A percentile compares a stretch with the other conserved stretches of the same genome.
phyloP scores from a whole-genome alignment of 1,140 invertebrate genomes.

The Drosophila truncata region DNA sequence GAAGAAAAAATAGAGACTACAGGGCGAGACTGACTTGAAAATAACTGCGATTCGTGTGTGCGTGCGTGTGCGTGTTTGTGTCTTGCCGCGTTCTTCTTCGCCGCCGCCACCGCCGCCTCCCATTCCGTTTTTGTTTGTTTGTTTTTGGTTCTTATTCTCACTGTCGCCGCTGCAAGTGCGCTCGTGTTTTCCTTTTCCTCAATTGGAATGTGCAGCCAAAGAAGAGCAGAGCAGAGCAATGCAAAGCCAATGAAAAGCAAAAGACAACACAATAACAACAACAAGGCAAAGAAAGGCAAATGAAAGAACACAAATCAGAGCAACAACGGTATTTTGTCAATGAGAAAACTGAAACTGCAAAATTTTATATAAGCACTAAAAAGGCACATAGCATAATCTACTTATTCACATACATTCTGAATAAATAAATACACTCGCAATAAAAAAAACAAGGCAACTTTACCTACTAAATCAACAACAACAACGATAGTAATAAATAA shows the following conservation, averaged over 20 bases:
- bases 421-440: neutral
- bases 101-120: neutral
- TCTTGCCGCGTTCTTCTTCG: neutral
- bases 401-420: slow-evolving; percentile 25
- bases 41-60: slow-evolving; percentile 24
- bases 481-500: slow-evolving; percentile 33
- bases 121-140: slow-evolving; percentile 35
- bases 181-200: slow-evolving; percentile 33
- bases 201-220: slow-evolving; percentile 46
- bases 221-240: slow-evolving; percentile 12
- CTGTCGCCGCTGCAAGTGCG: slow-evolving; percentile 17
- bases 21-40: slow-evolving; percentile 25
- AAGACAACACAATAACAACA: neutral
- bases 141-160: slow-evolving; percentile 37
- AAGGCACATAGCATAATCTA: slow-evolving; percentile 40
- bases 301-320: slow-evolving; percentile 38
- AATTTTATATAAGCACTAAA: slow-evolving; percentile 46
- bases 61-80: slow-evolving; percentile 3
- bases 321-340: slow-evolving; percentile 20
- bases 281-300: slow-evolving; percentile 16
- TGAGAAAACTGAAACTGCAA: slow-evolving; percentile 6
- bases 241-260: slow-evolving; percentile 19
- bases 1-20: neutral
- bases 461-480: slow-evolving; percentile 28
- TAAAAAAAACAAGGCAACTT: slow-evolving; percentile 35